Evolutionary conservation across 2,888 invertebrate species (phyloP).

Genomic region (Sussaba pulchella): DNA sequence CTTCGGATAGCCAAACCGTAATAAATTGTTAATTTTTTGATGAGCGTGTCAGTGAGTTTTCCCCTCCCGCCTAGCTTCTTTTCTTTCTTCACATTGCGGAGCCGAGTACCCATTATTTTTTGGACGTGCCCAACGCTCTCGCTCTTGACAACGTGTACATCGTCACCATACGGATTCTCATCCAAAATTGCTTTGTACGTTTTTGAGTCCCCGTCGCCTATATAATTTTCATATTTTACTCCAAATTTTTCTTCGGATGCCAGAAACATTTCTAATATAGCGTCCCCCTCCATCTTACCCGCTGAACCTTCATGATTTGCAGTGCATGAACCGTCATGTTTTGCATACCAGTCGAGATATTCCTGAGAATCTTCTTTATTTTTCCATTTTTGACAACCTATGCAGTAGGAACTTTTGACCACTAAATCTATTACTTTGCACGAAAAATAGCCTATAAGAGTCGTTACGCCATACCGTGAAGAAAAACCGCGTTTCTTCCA

Average conservation of each 20-base stretch:
- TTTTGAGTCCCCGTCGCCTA: too few relatives aligned
- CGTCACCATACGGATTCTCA: too few relatives aligned
- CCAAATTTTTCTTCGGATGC: too few relatives aligned
- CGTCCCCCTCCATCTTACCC: not conserved
- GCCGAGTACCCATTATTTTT: not conserved
- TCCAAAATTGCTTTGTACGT: too few relatives aligned
- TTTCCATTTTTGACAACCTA: not conserved
- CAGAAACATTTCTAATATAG: not conserved
- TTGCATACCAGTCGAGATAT: not conserved
- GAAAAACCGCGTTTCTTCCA: too few relatives aligned
- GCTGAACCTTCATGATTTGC: not conserved
- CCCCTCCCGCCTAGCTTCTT: constrained; percentile 57
- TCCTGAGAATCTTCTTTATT: too few relatives aligned
- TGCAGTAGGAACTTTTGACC: too few relatives aligned
- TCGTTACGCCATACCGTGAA: not conserved
- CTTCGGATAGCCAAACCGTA: constrained; percentile 55
- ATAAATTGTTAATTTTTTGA: constrained; percentile 56
- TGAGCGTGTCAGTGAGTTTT: constrained; percentile 42
- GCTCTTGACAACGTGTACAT: not conserved
- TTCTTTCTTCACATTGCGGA: constrained; percentile 35
- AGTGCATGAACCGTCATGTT: not conserved
- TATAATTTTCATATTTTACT: too few relatives aligned
- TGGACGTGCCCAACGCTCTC: not conserved
- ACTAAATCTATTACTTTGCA: too few relatives aligned
- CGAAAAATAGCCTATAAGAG: too few relatives aligned